Evolutionary conservation across 2,113 vertebrate genomes (phyloP).

Genomic region (Eleginops maclovinus): DNA sequence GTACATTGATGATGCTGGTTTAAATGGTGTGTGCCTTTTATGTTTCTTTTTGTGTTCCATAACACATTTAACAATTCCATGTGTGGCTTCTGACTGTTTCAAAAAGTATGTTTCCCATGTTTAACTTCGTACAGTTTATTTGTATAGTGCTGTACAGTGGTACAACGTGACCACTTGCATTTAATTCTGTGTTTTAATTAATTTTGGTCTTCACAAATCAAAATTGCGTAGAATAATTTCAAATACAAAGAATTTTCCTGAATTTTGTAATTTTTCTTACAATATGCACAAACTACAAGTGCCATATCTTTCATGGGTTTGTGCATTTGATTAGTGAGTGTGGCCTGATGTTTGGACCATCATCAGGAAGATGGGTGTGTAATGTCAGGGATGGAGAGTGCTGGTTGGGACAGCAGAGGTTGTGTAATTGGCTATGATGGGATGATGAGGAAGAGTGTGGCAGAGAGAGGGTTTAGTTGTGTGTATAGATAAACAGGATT

Average conservation of each 20-base stretch:
- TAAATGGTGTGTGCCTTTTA: not conserved
- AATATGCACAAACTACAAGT: too few species aligned
- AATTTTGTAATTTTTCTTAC: too few species aligned
- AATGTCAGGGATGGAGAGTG: not conserved
- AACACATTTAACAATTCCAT: not conserved
- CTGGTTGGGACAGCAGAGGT: conserved; percentile 8
- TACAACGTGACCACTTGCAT: not conserved
- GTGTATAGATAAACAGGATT: too few species aligned
- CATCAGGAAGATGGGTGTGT: not conserved
- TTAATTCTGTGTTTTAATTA: too few species aligned
- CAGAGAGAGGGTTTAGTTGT: not conserved
- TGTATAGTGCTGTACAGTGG: not conserved
- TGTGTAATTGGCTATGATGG: not conserved
- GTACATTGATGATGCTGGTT: not conserved
- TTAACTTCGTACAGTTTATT: not conserved
- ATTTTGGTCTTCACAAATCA: too few species aligned
- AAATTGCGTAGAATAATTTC: too few species aligned
- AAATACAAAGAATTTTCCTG: too few species aligned
- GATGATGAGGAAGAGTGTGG: not conserved
- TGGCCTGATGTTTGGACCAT: not conserved
- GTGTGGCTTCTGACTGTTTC: not conserved
- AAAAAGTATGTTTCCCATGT: not conserved
- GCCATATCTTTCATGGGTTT: too few species aligned
- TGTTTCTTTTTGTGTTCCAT: not conserved
- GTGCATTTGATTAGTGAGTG: not conserved